Percentiles rank a stretch among this genome's conserved stretches.
These are phyloP conservation scores for Furcula furcula DNA, from an alignment of 2,888 invertebrate species.

Conservation along the genomic window DNA sequence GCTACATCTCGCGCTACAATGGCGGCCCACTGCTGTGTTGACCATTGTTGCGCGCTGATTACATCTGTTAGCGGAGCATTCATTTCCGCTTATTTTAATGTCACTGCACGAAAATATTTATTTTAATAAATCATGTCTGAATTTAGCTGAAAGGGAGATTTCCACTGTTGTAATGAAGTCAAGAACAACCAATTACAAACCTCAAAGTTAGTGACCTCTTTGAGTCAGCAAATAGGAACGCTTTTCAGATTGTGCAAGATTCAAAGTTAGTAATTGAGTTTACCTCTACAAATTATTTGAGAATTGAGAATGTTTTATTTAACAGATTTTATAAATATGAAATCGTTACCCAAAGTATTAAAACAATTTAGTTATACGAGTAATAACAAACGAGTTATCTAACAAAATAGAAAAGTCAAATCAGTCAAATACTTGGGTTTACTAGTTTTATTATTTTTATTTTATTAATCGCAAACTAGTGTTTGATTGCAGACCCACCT, in stretches of 20 bases:
- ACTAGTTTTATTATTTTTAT: too few species aligned
- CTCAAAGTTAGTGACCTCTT: background rate
- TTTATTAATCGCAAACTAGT: too few species aligned
- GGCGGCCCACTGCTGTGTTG: background rate
- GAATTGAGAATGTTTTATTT: too few species aligned
- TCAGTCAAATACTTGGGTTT: too few species aligned
- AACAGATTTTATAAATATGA: too few species aligned
- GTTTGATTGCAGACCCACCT: too few species aligned
- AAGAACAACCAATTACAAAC: slow-evolving; percentile 1
- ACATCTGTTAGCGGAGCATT: slow-evolving; percentile 7
- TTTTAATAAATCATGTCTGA: background rate
- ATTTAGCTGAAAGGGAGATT: background rate
- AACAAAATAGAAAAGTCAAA: too few species aligned
- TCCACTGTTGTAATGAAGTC: background rate
- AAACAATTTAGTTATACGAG: too few species aligned
- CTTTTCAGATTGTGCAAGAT: background rate
- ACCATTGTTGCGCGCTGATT: slow-evolving; percentile 8
- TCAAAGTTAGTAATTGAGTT: background rate
- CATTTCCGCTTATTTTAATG: background rate
- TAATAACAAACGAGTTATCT: too few species aligned
- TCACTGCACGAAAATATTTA: background rate
- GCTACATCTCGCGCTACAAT: slow-evolving; percentile 9
- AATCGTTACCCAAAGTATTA: too few species aligned
- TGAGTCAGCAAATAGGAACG: background rate
- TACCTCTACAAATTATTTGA: background rate